Percentiles rank a stretch among this genome's conserved stretches.
These are phyloP conservation scores for Empidonax traillii DNA, from an alignment of 2,113 vertebrate genomes.

Conservation along the genomic window DNA sequence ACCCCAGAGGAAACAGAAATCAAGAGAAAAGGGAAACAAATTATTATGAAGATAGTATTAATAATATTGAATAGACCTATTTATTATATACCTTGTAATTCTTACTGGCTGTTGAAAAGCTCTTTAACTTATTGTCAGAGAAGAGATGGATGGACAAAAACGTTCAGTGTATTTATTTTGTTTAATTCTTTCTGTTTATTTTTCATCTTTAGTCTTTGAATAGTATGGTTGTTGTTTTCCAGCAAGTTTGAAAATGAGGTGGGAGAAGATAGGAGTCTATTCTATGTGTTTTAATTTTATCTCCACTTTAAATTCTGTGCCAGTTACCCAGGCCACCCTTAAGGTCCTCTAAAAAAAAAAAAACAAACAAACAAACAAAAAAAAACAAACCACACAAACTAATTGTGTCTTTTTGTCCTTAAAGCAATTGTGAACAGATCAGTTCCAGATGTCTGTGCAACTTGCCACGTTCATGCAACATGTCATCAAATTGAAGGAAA, in stretches of 20 bases:
- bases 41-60: background rate
- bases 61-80: background rate
- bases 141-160: background rate
- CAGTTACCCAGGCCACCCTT: background rate
- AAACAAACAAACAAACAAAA: no score
- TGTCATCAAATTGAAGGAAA: constrained; percentile 82
- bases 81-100: background rate
- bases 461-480: constrained; percentile 85
- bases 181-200: background rate
- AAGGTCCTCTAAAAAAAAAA: background rate
- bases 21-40: background rate
- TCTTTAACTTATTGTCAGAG: background rate
- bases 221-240: background rate
- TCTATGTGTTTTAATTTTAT: background rate
- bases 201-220: background rate
- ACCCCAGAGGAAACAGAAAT: background rate
- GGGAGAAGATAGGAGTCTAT: background rate
- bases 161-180: background rate
- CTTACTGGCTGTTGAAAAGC: background rate
- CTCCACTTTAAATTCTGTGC: background rate
- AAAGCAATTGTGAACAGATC: background rate
- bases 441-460: constrained; percentile 79
- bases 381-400: background rate
- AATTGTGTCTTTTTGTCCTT: background rate
- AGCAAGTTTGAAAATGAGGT: background rate